Evolutionary conservation across 2,113 vertebrate genomes (phyloP).

Genomic region (Spea multiplicata): DNA sequence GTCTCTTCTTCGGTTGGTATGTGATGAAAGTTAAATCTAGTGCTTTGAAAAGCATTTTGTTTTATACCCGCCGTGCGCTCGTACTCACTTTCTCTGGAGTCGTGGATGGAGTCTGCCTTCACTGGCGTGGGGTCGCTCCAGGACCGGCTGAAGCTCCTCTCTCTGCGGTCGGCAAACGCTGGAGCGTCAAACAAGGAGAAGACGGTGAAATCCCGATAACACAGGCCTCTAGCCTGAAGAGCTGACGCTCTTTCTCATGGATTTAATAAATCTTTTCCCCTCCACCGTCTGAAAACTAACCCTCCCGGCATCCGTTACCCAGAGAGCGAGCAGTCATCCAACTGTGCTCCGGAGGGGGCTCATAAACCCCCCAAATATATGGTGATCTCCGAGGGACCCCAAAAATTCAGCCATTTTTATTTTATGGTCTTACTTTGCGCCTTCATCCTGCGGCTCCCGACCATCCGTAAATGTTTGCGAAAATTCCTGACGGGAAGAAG

Average conservation of each 20-base stretch:
- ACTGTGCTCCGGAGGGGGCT: too few species aligned
- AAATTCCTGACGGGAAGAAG: conserved; percentile 81
- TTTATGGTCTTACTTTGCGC: conserved; percentile 78
- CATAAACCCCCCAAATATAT: too few species aligned
- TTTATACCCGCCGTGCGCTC: conserved; percentile 39
- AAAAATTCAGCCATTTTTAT: not conserved
- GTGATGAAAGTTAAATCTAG: conserved; percentile 49
- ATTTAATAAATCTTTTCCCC: too few species aligned
- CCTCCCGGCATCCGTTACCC: too few species aligned
- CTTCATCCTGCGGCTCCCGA: conserved; percentile 91
- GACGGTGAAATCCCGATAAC: too few species aligned
- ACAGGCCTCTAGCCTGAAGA: too few species aligned
- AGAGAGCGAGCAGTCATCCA: too few species aligned
- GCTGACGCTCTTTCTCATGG: too few species aligned
- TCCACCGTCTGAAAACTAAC: too few species aligned
- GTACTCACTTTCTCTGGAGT: conserved; percentile 97
- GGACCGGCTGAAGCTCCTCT: conserved; percentile 97
- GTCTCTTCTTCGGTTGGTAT: conserved; percentile 26
- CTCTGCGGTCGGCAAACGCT: conserved; percentile 90
- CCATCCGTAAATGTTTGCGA: conserved; percentile 94
- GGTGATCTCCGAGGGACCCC: too few species aligned
- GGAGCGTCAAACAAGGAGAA: conserved; percentile 47
- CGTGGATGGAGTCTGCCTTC: conserved; percentile 91
- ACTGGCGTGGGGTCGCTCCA: conserved; percentile 97
- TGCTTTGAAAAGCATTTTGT: conserved; percentile 50